Evolutionary conservation across 1,140 invertebrate species (phyloP), one percentile per base, ranked within the genome.

Genomic region (Macrostomum lignano): DNA sequence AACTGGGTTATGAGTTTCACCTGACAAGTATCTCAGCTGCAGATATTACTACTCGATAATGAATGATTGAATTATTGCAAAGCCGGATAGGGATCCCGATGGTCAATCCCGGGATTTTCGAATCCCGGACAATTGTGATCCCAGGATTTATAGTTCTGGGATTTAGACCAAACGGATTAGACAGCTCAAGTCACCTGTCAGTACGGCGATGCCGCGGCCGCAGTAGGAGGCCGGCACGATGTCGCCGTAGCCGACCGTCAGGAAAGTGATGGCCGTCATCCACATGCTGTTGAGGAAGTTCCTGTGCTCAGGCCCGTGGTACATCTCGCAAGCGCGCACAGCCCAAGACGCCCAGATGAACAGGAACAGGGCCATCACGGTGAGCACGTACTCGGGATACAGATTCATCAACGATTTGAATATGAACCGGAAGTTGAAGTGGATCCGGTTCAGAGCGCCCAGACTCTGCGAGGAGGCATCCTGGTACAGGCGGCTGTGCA

Each of bases 361-460:
- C 13, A 48, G 33, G 4, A 38, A 28, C n/a, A 47, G 14, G 42
- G 51, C 52, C 21, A 56, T 44, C 1, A 52, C 29, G n/a, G 38
- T 32, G 6, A 56, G 40, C 7, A 53, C 44, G 38, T 52, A 50
- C 31, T 49, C 52, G 9, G 53, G 48, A 36, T 53, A 46, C 9
- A 56, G 38, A n/a, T 46, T 44, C 53, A 56, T 56, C 9, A 55
- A 37, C 11, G 53, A 52, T 38, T 56, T 56, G 38, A 56, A 53
- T 13, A 56, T 49, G 41, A 56, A 56, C 14, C 44, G 33, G 33
- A 52, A 53, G 37, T 50, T 53, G 30, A 53, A 51, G 34, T 51
- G 9, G 21, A 54, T 51, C 9, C 47, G 38, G 40, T 56, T 56
- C 14, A 56, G 43, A n/a, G 51, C 52, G 10, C 51, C 53, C 14